Base-by-base conservation (phyloP, 2,888 invertebrate genomes). In the Drosophila ustulata region DNA sequence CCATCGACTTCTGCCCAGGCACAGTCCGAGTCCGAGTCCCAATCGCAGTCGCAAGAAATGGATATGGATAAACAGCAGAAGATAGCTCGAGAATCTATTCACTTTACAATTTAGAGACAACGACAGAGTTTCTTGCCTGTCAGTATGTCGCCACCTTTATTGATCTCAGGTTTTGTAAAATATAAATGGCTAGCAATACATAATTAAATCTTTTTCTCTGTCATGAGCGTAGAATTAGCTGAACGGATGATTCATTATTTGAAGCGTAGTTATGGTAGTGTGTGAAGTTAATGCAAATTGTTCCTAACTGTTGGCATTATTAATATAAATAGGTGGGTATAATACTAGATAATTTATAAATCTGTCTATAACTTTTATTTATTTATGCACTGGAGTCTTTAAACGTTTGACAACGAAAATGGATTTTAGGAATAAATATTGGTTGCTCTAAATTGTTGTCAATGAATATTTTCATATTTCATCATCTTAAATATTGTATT, bases 1-100 rank as follows among this genome's bases (percentile, higher is more conserved):
- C 59, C 62, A 43, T 30, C 50, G 1, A 62, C 63, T 2, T 49
- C 62, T 3, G n/a, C 5, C 0, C 23, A 26, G 5, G 3, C 18
- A 18, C 28, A 18, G 18, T 18, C 18, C 18, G 18, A 34, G 25
- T 4, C 41, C 0, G 18, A 34, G 25, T 4, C 41, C 0, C 70
- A 56, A 28, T 3, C 32, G n/a, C 37, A 37, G 5, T 5, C n/a
- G 11, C 37, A 37, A n/a, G 37, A 37, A n/a, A 37, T 28, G 8
- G 39, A 43, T 8, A 49, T 49, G 0, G 41, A 37, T 3, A 2
- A 23, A 4, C 8, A 7, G 11, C 11, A 47, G 6, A 9, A 45
- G 9, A 32, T 13, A 34, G 3, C 18, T 11, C 7, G 6, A 6
- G 9, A 34, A n/a, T 37, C 57, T n/a, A 18, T 57, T 11, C 9